phyloP scores from a whole-genome alignment of 2,888 invertebrate species.

The Druceiella hillmani region DNA sequence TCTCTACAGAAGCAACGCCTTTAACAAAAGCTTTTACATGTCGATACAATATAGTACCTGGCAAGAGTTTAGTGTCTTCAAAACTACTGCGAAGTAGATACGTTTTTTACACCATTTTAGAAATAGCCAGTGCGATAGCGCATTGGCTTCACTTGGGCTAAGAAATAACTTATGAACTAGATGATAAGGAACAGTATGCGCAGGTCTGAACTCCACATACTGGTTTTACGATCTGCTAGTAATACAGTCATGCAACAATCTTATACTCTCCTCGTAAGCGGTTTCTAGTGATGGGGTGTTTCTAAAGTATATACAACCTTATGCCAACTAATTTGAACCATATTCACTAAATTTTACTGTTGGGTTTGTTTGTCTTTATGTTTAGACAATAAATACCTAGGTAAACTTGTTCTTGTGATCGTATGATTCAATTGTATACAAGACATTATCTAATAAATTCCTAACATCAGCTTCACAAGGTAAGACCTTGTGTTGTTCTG shows the following conservation, averaged over 20 bases:
- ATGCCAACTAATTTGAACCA: constrained; percentile 93
- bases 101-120: no score
- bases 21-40: no score
- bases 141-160: no score
- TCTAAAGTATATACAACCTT: constrained; percentile 92
- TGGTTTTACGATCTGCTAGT: constrained; percentile 73
- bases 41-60: no score
- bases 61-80: no score
- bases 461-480: constrained; percentile 81
- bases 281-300: constrained; percentile 70
- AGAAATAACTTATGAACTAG: constrained; percentile 76
- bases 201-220: constrained; percentile 70
- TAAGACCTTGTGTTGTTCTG: constrained; percentile 85
- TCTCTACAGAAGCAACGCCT: no score
- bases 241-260: constrained; percentile 67
- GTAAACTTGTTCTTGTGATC: constrained; percentile 75
- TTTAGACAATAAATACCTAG: constrained; percentile 77
- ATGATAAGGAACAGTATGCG: constrained; percentile 88
- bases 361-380: constrained; percentile 76
- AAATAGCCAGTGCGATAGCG: no score
- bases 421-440: constrained; percentile 84
- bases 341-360: constrained; percentile 91
- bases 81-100: no score
- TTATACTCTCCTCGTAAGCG: constrained; percentile 71
- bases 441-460: constrained; percentile 71